Conservation (phyloP, 2,888 invertebrate genomes). For the Thymelicus lineola region DNA sequence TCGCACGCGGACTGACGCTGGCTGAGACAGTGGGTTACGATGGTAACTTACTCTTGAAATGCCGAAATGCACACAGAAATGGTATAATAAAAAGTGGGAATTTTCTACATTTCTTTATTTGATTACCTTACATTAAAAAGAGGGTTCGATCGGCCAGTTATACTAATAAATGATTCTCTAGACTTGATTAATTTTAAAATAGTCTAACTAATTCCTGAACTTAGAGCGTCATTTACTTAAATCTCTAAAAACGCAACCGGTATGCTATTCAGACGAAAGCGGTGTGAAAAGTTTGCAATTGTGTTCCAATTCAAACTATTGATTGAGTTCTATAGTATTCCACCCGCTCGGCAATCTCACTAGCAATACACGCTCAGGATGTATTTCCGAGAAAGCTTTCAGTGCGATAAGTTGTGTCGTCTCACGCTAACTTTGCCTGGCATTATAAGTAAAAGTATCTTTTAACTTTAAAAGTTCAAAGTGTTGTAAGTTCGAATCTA, state of each 20-base stretch:
- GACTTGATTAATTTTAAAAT: no score
- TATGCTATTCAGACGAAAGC: conserved; percentile 6
- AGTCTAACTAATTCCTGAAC: background rate
- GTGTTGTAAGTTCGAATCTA: background rate
- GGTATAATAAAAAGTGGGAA: background rate
- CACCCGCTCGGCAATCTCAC: conserved; percentile 48
- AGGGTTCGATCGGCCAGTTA: no score
- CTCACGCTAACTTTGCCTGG: conserved; percentile 12
- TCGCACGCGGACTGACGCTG: conserved; percentile 86
- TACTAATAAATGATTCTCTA: no score
- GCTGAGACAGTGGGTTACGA: conserved; percentile 50
- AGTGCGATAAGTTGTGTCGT: conserved; percentile 41
- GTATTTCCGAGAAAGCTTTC: conserved; percentile 63
- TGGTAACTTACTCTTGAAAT: no score
- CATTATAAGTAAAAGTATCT: background rate
- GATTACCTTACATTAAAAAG: background rate
- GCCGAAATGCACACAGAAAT: background rate
- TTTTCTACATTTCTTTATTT: background rate
- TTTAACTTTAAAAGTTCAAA: background rate
- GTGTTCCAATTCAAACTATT: conserved; percentile 54
- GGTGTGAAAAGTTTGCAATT: conserved; percentile 28
- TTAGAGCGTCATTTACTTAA: background rate
- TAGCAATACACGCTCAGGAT: conserved; percentile 52
- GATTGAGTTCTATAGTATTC: conserved; percentile 60
- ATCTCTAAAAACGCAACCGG: conserved; percentile 3